Conservation (phyloP, 2,797 vertebrate species). For the Acanthurus leucopareius region DNA sequence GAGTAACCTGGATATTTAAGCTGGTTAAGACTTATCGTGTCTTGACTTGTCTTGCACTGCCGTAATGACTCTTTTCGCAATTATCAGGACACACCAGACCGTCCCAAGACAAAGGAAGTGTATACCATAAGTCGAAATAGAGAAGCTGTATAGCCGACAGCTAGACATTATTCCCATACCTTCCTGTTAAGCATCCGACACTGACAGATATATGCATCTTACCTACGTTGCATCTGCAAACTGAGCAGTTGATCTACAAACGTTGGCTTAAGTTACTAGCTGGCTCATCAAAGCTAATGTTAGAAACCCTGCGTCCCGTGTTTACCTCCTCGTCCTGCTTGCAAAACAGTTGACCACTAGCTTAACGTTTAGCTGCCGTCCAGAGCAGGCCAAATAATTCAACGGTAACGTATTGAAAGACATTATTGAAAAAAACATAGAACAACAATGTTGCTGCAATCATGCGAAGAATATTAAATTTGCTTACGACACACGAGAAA, state of each 20-base stretch:
- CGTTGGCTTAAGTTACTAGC: slow-evolving; percentile 25
- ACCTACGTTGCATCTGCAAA: slow-evolving; percentile 11
- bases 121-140: too few species aligned
- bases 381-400: not conserved
- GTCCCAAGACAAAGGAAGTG: not conserved
- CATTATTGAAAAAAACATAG: too few species aligned
- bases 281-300: slow-evolving; percentile 43
- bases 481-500: not conserved
- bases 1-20: not conserved
- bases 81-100: too few species aligned
- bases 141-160: not conserved
- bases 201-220: not conserved
- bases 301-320: slow-evolving; percentile 29
- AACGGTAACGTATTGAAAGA: not conserved
- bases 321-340: slow-evolving; percentile 14
- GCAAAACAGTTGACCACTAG: not conserved
- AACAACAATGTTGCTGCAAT: not conserved
- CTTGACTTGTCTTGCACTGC: not conserved
- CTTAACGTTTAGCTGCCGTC: not conserved
- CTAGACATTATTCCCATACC: not conserved
- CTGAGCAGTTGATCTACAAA: slow-evolving; percentile 28
- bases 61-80: too few species aligned
- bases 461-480: not conserved
- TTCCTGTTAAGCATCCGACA: not conserved
- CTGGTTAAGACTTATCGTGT: not conserved